Conservation (phyloP, 2,113 vertebrate genomes). For the Salminus brasiliensis region DNA sequence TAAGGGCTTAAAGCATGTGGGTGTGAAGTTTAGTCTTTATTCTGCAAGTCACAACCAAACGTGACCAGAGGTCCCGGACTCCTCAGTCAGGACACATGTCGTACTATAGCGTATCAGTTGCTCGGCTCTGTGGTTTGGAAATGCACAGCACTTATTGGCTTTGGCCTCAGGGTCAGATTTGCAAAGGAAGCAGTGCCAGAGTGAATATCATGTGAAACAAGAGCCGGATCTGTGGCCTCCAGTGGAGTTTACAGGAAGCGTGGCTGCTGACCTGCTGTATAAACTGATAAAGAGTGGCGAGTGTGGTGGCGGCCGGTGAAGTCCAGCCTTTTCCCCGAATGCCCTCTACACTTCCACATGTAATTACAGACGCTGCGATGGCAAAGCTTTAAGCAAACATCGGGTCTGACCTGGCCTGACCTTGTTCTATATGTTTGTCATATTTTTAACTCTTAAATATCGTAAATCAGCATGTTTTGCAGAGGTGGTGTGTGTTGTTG, state of each 20-base stretch:
- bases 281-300: neutral
- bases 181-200: neutral
- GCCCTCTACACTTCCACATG: neutral
- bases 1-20: too few relatives aligned
- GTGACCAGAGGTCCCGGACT: too few relatives aligned
- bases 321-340: neutral
- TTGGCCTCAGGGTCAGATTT: neutral
- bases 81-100: neutral
- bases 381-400: neutral
- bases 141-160: neutral
- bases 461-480: too few relatives aligned
- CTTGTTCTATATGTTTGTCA: too few relatives aligned
- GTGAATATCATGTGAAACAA: neutral
- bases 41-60: too few relatives aligned
- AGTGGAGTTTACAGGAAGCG: neutral
- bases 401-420: neutral
- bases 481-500: too few relatives aligned
- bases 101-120: neutral
- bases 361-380: neutral
- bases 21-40: too few relatives aligned
- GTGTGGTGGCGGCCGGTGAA: neutral
- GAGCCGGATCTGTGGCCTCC: neutral
- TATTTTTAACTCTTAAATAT: too few relatives aligned
- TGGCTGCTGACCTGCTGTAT: neutral
- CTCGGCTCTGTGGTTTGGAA: neutral